Percentiles rank a stretch among this genome's conserved stretches.
These are phyloP conservation scores for Gymnodraco acuticeps DNA, from an alignment of 2,797 vertebrate genomes.

Conservation along the genomic window DNA sequence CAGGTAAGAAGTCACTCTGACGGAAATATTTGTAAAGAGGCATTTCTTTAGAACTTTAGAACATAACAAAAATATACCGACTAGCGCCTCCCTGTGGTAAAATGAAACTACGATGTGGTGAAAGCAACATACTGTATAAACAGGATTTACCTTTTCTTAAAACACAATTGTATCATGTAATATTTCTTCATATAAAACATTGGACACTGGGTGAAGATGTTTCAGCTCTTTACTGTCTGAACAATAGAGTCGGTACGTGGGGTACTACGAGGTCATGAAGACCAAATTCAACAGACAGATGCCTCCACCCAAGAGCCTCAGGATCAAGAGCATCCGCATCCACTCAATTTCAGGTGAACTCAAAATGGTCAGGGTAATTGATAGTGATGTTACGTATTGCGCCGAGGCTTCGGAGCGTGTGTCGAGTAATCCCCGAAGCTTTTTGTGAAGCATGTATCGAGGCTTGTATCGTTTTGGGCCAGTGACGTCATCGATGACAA, in stretches of 20 bases:
- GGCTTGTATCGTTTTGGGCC: no score
- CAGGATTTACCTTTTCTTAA: background rate
- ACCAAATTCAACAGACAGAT: conserved; percentile 87
- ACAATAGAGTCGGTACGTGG: conserved; percentile 93
- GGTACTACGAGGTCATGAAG: conserved; percentile 95
- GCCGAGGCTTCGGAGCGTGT: no score
- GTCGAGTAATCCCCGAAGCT: no score
- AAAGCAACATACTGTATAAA: background rate
- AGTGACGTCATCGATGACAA: no score
- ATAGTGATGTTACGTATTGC: no score
- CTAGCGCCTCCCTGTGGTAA: conserved; percentile 10
- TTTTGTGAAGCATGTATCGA: no score
- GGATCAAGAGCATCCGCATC: conserved; percentile 90
- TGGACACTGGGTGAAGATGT: background rate
- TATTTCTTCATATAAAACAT: background rate
- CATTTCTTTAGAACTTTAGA: background rate
- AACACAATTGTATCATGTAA: no score
- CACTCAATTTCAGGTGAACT: conserved; percentile 90
- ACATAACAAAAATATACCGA: background rate
- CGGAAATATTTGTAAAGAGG: background rate
- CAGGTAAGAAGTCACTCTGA: conserved; percentile 83
- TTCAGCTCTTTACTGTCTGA: background rate
- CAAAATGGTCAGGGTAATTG: background rate
- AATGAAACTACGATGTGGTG: background rate
- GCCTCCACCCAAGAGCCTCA: conserved; percentile 87